These are phyloP conservation scores for Montipora sp. DNA, from an alignment of 64 coral and sea anemone genomes.

Conservation along the genomic window DNA sequence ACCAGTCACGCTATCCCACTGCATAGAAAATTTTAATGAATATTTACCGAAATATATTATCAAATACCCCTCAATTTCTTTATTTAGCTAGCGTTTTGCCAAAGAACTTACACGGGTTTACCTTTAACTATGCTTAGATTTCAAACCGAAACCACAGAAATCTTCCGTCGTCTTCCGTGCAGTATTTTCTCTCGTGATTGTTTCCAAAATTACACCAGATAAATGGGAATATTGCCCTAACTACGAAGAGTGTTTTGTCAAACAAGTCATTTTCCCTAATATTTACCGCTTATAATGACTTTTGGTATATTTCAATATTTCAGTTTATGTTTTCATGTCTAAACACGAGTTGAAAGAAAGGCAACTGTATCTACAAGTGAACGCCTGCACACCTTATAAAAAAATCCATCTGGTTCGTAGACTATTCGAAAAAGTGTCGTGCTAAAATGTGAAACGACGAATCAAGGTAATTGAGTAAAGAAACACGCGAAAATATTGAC, in stretches of 20 bases:
- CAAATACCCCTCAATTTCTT: too few relatives aligned
- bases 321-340: too few relatives aligned
- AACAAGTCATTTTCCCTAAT: slow-evolving; percentile 30
- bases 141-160: neutral
- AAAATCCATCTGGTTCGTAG: neutral
- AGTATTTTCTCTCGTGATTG: slow-evolving; percentile 8
- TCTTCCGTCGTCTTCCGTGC: neutral
- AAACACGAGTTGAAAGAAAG: too few relatives aligned
- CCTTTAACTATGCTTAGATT: neutral
- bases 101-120: neutral
- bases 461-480: neutral
- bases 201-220: slow-evolving; percentile 13
- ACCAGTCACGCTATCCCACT: neutral
- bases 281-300: neutral
- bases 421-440: neutral
- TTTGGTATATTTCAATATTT: neutral
- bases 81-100: neutral
- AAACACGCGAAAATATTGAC: slow-evolving; percentile 4
- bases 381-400: neutral
- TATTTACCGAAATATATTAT: too few relatives aligned
- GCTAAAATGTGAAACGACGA: neutral
- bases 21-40: too few relatives aligned
- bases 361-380: too few relatives aligned
- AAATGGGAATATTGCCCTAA: slow-evolving; percentile 38
- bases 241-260: slow-evolving; percentile 1